Evolutionary conservation across 2,888 invertebrate genomes (phyloP).

Genomic region (Ceriagrion tenellum): DNA sequence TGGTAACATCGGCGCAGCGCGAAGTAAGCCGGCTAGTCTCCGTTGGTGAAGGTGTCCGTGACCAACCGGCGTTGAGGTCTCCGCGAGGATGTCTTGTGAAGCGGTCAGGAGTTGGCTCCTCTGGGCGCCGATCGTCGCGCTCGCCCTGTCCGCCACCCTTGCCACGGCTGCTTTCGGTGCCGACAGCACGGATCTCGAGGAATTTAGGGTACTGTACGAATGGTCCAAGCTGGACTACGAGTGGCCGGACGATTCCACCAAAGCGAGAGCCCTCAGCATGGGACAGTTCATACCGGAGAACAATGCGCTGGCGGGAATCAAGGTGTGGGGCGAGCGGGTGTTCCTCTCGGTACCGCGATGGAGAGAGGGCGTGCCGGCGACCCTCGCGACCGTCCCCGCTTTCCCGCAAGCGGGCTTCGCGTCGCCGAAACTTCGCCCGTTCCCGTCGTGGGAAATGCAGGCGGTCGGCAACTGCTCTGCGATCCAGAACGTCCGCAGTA

Average conservation of each 20-base stretch:
- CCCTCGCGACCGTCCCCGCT: constrained; percentile 84
- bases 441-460: constrained; percentile 87
- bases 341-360: constrained; percentile 89
- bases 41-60: neutral
- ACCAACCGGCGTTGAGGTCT: constrained; percentile 31
- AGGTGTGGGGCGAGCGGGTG: constrained; percentile 85
- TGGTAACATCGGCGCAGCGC: neutral
- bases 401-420: constrained; percentile 74
- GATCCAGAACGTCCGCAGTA: constrained; percentile 87
- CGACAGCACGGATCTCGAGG: constrained; percentile 44
- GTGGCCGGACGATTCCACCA: constrained; percentile 77
- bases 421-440: constrained; percentile 80
- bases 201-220: constrained; percentile 79
- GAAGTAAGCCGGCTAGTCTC: neutral
- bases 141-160: neutral
- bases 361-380: constrained; percentile 87
- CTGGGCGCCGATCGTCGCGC: neutral
- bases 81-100: constrained; percentile 34
- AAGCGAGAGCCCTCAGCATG: constrained; percentile 80
- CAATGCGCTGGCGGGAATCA: constrained; percentile 88
- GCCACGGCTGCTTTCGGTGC: neutral
- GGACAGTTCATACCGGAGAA: constrained; percentile 84
- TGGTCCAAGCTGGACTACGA: constrained; percentile 86
- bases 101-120: neutral
- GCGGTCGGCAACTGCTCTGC: constrained; percentile 83